Percentiles rank a stretch among this genome's conserved stretches.
Evolutionary conservation across 1,140 invertebrate species (phyloP).

Genomic region (Aphaenogaster rudis): DNA sequence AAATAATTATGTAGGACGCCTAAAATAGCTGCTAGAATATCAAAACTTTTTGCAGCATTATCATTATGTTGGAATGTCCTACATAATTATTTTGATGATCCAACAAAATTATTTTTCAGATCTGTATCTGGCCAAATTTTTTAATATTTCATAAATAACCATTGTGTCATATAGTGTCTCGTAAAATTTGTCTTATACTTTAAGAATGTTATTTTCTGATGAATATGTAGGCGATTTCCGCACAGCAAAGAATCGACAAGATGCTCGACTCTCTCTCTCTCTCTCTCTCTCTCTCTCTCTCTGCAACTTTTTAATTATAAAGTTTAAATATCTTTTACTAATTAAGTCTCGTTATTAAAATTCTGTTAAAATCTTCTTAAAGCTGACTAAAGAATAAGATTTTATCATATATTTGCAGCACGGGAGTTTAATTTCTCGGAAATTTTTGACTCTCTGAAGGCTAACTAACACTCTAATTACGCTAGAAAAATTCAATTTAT

Average conservation of each 20-base stretch:
- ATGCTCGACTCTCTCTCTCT: not conserved
- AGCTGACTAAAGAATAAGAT: conserved; percentile 47
- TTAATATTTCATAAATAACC: not conserved
- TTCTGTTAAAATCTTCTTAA: conserved; percentile 51
- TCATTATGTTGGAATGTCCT: too few species aligned
- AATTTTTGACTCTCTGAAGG: conserved; percentile 4
- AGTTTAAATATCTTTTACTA: conserved; percentile 60
- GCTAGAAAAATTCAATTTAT: conserved; percentile 30
- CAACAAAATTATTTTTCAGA: too few species aligned
- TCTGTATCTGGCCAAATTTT: too few species aligned
- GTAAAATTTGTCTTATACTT: conserved; percentile 24
- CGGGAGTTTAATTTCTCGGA: conserved; percentile 24
- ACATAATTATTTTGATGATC: too few species aligned
- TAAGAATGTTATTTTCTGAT: conserved; percentile 13
- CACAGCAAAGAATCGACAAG: not conserved
- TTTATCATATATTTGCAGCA: conserved; percentile 49
- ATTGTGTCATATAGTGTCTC: conserved; percentile 25
- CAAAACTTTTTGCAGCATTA: too few species aligned
- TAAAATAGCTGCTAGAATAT: too few species aligned
- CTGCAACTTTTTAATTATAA: conserved; percentile 64
- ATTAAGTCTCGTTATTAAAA: conserved; percentile 57
- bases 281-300: conserved; percentile 10
- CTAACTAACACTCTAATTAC: conserved; percentile 9
- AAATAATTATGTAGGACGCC: too few species aligned
- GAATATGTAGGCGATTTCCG: conserved; percentile 40